Evolutionary conservation across 2,888 invertebrate genomes (phyloP), one percentile per base, ranked within the genome.

Genomic region (Hyposoter dolosus): DNA sequence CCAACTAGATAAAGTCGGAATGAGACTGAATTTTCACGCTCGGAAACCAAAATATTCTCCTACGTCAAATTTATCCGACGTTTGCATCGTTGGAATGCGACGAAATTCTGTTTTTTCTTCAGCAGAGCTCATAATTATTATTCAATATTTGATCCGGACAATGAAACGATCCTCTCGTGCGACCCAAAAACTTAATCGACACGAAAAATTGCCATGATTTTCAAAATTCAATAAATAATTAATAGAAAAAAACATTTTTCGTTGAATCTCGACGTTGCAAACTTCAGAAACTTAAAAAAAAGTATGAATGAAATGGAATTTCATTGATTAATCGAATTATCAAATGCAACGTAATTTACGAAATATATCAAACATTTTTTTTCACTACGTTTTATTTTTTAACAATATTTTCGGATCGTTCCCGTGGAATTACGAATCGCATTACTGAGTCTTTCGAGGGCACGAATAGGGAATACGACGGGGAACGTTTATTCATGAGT

Each of bases 11-110:
- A 50, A 63, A 56, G 45, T 45, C 35, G 23, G 43, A 68, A 69
- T 74, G 71, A 60, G 78, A 76, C 69, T 68, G 50, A 56, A 82
- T 80, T 82, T 82, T 65, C 75, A 60, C 84, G 84, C 80, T 81
- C 72, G 47, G 28, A 47, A 82, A 43, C 40, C 63, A 12, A 19
- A 53, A 35, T 40, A 40, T 35, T 74, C 23, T n/a, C 12, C 19
- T 15, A 53, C 53, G 40, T 53, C 23, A 17, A 45, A 45, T 43
- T 19, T 43, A 7, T 53, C 0, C 3, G 1, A 50, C 2, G 15
- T 35, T 40, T 6, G 40, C 40, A 1, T 40, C 10, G 7, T 40
- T 40, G 40, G 7, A 40, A 9, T 40, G 40, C 40, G 1, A 40
- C 40, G 10, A 40, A 7, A 40, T 40, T 10, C 5, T 40, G 40